Evolutionary conservation across 2,888 invertebrate genomes (phyloP), one percentile per base, ranked within the genome.

Genomic region (Napeogenes inachia): DNA sequence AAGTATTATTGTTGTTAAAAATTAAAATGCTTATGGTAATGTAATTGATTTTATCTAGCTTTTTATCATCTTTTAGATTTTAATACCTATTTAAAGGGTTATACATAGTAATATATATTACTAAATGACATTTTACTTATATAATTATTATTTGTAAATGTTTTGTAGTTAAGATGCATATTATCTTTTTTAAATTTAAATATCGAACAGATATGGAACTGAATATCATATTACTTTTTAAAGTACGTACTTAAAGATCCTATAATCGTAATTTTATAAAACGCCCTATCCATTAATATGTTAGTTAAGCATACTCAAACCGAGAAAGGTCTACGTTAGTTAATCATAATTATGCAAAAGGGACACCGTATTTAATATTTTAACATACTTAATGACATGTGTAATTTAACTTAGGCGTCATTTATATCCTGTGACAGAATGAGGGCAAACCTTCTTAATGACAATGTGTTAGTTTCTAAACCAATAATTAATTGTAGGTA

Each of bases 1-100:
- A 73, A 72, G 73, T 58, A 56, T 60, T 55, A 62, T 71, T 74
- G 73, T 78, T 79, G 79, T 78, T 54, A 71, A 70, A 72, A 74
- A 72, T 71, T 70, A 63, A 3, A 42, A 10, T 6, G 42, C 10
- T 42, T 10, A 42, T 12, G 12, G 12, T 42, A 10, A 12, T 42
- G 10, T 42, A 73, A 70, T 42, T 56, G 56, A 70, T 77, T 76
- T 73, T 72, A 75, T 74, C 61, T 4, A 53, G 32, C n/a, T 56
- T 59, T 45, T 63, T 4, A 3, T 12, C 12, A 42, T 42, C 10
- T 42, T 42, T 3, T 38, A 38, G 8, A 2, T 38, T 38, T 38
- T 38, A 38, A 6, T 6, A 38, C 5, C 38, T 38, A 38, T 38
- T 38, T 6, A 4, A n/a, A n/a, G n/a, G n/a, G n/a, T n/a, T n/a